Conservation (phyloP, 2,113 vertebrate species). For the Sturnira hondurensis region DNA sequence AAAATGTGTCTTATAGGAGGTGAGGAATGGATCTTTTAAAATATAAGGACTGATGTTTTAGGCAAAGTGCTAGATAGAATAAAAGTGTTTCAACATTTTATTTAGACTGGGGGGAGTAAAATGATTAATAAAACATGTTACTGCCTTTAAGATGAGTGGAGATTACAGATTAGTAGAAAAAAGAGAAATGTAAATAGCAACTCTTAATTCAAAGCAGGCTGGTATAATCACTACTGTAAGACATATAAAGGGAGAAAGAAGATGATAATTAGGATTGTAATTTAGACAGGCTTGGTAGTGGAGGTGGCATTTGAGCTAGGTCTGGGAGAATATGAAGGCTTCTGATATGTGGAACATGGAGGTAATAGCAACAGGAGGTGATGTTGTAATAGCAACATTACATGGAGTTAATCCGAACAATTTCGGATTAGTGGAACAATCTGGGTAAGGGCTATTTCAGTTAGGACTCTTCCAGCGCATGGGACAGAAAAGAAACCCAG, state of each 20-base stretch:
- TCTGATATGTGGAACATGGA: not conserved
- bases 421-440: not conserved
- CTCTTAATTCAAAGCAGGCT: constrained; percentile 2
- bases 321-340: not conserved
- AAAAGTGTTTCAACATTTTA: constrained; percentile 35
- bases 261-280: not conserved
- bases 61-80: constrained; percentile 5
- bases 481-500: not conserved
- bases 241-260: constrained; percentile 11
- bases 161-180: not conserved
- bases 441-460: not conserved
- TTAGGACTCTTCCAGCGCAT: not conserved
- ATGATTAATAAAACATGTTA: not conserved
- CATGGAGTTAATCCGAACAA: too few relatives aligned
- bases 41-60: constrained; percentile 36
- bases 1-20: not conserved
- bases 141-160: not conserved
- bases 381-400: too few relatives aligned
- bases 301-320: not conserved
- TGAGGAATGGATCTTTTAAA: constrained; percentile 47
- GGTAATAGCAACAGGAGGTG: too few relatives aligned
- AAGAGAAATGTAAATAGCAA: not conserved
- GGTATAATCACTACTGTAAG: not conserved
- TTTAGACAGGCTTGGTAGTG: not conserved
- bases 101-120: not conserved